Conservation (phyloP, 2,113 vertebrate species). For the Galbula dea region DNA sequence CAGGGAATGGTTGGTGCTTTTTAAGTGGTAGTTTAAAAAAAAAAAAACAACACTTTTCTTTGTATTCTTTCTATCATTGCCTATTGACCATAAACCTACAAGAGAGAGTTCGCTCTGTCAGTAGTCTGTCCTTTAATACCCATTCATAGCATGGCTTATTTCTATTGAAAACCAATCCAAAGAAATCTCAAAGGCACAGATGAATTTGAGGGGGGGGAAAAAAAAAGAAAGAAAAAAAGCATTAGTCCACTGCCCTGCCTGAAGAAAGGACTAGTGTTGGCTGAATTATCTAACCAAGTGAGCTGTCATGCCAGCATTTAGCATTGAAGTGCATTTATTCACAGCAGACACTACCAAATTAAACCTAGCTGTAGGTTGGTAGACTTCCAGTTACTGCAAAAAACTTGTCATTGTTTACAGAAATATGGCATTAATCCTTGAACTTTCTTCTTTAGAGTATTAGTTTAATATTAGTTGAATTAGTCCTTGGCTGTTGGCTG, state of each 20-base stretch:
- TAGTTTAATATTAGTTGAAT: not conserved
- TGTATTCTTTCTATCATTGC: not conserved
- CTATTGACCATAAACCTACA: constrained; percentile 26
- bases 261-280: not conserved
- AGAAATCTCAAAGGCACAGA: not conserved
- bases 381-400: not conserved
- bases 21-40: not conserved
- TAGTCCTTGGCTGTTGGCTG: fast-evolving
- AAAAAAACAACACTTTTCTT: not conserved
- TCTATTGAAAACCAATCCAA: not conserved
- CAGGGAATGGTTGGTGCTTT: not conserved
- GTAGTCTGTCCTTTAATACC: not conserved
- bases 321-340: not conserved
- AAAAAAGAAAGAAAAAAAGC: not conserved
- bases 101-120: constrained; percentile 7
- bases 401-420: not conserved
- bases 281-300: not conserved
- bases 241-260: not conserved
- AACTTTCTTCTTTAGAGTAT: not conserved
- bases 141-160: not conserved
- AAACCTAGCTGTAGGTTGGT: not conserved
- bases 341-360: not conserved
- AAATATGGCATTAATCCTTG: not conserved
- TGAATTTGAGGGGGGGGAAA: not conserved
- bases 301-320: not conserved